Conservation (phyloP, 2,888 invertebrate species). For the Polietes domitor region DNA sequence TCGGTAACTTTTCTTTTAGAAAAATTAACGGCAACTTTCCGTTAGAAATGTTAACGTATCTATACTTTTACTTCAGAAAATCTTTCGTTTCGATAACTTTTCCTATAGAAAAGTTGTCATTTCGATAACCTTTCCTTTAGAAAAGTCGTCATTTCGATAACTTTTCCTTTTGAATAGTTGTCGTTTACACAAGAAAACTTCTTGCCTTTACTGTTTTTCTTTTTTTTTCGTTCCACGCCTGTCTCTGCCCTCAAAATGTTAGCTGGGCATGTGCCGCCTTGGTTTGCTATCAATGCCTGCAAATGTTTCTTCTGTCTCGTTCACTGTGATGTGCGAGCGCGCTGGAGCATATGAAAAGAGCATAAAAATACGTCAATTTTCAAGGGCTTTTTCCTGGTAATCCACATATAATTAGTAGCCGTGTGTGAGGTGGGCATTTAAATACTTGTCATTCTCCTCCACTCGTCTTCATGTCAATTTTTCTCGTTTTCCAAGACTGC, state of each 20-base stretch:
- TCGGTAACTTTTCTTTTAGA: too few relatives aligned
- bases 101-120: too few relatives aligned
- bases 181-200: too few relatives aligned
- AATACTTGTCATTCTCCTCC: slow-evolving; percentile 70
- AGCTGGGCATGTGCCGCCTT: background rate
- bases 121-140: too few relatives aligned
- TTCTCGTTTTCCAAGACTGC: background rate
- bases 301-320: background rate
- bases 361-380: slow-evolving; percentile 70
- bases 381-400: slow-evolving; percentile 80
- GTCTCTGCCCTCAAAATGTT: background rate
- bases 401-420: slow-evolving; percentile 77
- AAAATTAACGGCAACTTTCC: too few relatives aligned
- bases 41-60: too few relatives aligned
- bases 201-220: too few relatives aligned
- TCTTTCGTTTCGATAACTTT: too few relatives aligned
- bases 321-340: background rate
- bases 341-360: slow-evolving; percentile 34
- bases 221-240: too few relatives aligned
- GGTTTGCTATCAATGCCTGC: background rate
- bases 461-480: background rate
- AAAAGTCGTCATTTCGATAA: too few relatives aligned
- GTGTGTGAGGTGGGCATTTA: slow-evolving; percentile 77
- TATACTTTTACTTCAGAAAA: too few relatives aligned
- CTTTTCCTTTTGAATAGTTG: too few relatives aligned